Evolutionary conservation across 2,113 vertebrate genomes (phyloP).

Genomic region (Cryptotis parvus): DNA sequence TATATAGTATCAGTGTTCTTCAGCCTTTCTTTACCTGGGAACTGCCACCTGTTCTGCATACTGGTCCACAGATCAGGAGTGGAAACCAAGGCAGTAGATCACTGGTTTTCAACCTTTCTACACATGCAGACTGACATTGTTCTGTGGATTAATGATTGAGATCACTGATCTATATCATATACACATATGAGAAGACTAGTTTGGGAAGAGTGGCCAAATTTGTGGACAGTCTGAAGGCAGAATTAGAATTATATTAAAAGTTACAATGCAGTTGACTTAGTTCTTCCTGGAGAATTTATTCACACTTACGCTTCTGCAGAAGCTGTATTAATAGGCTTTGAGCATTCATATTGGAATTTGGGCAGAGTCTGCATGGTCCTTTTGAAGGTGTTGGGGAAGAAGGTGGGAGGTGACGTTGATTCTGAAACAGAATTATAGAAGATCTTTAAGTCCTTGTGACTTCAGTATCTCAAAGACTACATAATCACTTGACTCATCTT

Average conservation of each 20-base stretch:
- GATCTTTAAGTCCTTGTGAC: background rate
- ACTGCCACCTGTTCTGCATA: too few relatives aligned
- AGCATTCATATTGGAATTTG: background rate
- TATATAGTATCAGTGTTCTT: too few relatives aligned
- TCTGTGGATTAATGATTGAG: background rate
- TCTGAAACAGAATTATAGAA: background rate
- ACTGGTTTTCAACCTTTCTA: too few relatives aligned
- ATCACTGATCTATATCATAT: background rate
- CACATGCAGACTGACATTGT: too few relatives aligned
- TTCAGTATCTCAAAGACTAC: background rate
- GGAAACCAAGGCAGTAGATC: too few relatives aligned
- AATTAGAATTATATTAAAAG: background rate
- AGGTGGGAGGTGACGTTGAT: background rate
- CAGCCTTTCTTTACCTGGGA: too few relatives aligned
- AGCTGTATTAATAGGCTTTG: background rate
- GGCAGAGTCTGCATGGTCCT: background rate
- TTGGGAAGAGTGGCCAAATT: background rate
- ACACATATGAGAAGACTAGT: background rate
- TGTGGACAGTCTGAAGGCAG: background rate
- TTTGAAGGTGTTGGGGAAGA: background rate
- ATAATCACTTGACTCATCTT: background rate
- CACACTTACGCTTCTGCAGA: background rate
- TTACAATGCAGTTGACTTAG: background rate
- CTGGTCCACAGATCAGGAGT: too few relatives aligned
- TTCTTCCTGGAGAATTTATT: background rate